Base-by-base conservation (phyloP, 2,797 vertebrate species). In the Leptodactylus fallax region DNA sequence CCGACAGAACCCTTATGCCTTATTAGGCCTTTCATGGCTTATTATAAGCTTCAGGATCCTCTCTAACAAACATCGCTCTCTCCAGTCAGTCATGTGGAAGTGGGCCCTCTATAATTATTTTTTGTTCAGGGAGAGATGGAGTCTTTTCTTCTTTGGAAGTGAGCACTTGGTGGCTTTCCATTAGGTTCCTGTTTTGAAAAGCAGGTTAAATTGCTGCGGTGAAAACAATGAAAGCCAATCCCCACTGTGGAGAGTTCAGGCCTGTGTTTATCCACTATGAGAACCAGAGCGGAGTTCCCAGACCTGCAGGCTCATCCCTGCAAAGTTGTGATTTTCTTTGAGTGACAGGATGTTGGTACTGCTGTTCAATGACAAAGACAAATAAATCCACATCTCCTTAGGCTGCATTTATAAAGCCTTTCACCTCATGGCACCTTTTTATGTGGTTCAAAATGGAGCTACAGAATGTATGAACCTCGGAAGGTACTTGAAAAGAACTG, bases 221-320 rank as follows among this genome's bases (percentile, higher is more conserved):
- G 47, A 87, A 89, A 90, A 93, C 85, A 93, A 91, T 45, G 91
- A 89, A 91, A 91, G 87, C 81, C 90, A 91, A 91, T 90, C 85
- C 80, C 88, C 80, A 81, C 14, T 76, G 79, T 51, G 85, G 74
- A 83, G 79, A 61, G 84, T 83, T 89, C 45, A 27, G 78, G 79
- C 65, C 78, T 78, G 83, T 90, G 87, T 90, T 90, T 91, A 91
- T 60, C 90, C 90, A 91, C 87, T 87, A 91, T 92, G 88, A 90
- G 36, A 92, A 89, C 83, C 67, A 90, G 90, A 91, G 91, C 90
- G 90, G 87, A 85, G 79, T 93, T 93, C 92, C 91, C 91, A 93
- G 89, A 7, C 0, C 74, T 90, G 88, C 86, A 87, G 91, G 86
- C 90, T 93, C 91, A 93, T 91, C 88, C 87, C 58, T 27, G 79